Percentiles rank a stretch among this genome's conserved stretches.
These are phyloP conservation scores for Erebia palarica DNA, from an alignment of 2,888 invertebrate genomes.

Conservation along the genomic window DNA sequence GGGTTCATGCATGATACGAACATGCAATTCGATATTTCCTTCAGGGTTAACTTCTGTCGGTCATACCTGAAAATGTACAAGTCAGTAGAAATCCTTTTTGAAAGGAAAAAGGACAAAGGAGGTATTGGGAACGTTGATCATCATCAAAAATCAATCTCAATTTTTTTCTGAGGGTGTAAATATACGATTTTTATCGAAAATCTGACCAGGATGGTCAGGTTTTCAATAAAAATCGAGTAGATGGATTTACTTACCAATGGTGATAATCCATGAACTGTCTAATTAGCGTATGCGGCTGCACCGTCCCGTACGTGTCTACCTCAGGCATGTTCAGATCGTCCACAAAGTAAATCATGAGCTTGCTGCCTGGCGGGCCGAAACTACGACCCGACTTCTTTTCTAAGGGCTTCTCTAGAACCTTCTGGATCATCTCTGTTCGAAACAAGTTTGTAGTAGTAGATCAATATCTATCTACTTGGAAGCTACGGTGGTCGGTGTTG, in stretches of 20 bases:
- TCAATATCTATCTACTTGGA: neutral
- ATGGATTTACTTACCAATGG: constrained; percentile 86
- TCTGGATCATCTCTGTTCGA: constrained; percentile 90
- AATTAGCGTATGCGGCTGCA: constrained; percentile 96
- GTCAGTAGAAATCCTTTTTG: neutral
- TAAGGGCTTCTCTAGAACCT: constrained; percentile 93
- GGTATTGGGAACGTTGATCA: too few relatives aligned
- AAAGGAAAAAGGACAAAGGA: neutral
- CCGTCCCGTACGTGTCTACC: constrained; percentile 96
- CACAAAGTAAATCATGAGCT: constrained; percentile 95
- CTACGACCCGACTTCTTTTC: constrained; percentile 98
- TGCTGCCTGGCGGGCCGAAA: constrained; percentile 96
- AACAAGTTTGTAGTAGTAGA: neutral
- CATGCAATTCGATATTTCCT: constrained; percentile 96
- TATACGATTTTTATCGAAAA: neutral
- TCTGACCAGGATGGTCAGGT: too few relatives aligned
- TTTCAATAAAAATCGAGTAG: neutral
- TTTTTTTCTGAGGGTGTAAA: too few relatives aligned
- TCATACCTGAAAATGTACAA: constrained; percentile 85
- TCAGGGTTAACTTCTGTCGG: constrained; percentile 90
- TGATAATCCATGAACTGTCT: constrained; percentile 96
- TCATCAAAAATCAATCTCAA: too few relatives aligned
- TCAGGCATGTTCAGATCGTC: constrained; percentile 99
- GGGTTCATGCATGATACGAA: constrained; percentile 98
- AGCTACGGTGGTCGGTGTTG: constrained; percentile 26